Evolutionary conservation across 2,888 invertebrate genomes (phyloP).

Genomic region (Drosophila tripunctata): DNA sequence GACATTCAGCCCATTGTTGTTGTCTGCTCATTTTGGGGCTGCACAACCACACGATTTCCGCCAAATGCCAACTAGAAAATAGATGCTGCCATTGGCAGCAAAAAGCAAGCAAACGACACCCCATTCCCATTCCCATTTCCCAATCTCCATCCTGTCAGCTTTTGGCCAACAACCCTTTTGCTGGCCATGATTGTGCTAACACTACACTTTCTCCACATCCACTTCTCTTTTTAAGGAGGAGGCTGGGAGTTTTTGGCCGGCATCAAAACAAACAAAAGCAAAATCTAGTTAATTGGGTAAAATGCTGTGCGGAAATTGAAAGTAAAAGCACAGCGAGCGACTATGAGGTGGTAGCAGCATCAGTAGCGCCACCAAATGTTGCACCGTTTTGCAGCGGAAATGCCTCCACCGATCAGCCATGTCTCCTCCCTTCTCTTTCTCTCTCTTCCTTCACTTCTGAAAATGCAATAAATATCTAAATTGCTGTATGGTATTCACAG

Average conservation of each 20-base stretch:
- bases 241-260: slow-evolving; percentile 5
- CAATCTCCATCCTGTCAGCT: neutral
- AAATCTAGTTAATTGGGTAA: slow-evolving; percentile 79
- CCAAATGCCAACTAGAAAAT: slow-evolving; percentile 53
- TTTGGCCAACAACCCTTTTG: slow-evolving; percentile 23
- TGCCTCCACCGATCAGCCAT: slow-evolving; percentile 21
- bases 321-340: slow-evolving; percentile 58
- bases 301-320: slow-evolving; percentile 74
- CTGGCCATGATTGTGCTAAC: slow-evolving; percentile 33
- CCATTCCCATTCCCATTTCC: neutral
- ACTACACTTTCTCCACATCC: neutral
- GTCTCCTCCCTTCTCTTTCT: slow-evolving; percentile 2
- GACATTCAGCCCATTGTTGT: neutral
- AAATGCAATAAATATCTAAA: slow-evolving; percentile 76
- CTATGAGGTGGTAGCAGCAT: neutral
- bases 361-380: slow-evolving; percentile 34
- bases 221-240: neutral
- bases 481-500: slow-evolving; percentile 33
- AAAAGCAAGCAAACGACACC: slow-evolving; percentile 13
- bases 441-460: neutral
- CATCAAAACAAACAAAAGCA: slow-evolving; percentile 65
- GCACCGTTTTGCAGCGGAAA: slow-evolving; percentile 43
- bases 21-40: slow-evolving; percentile 26
- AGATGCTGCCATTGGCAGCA: slow-evolving; percentile 30
- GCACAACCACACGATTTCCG: slow-evolving; percentile 65